A percentile compares a stretch with the other conserved stretches of the same genome.
Conservation (phyloP, 2,113 vertebrate species). For the Centropristis striata region DNA sequence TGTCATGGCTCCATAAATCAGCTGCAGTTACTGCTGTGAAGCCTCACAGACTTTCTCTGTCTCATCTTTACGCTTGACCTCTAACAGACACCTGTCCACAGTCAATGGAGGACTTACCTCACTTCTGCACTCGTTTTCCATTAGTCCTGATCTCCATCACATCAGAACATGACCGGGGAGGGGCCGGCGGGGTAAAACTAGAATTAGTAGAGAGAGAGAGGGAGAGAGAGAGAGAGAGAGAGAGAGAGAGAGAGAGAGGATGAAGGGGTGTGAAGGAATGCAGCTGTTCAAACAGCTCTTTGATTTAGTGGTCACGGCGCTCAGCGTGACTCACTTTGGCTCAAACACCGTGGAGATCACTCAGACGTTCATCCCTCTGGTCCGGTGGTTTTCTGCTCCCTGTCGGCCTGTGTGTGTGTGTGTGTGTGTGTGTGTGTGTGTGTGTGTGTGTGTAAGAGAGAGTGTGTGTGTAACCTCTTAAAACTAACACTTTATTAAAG, state of each 20-base stretch:
- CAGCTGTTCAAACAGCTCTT: slow-evolving; percentile 82
- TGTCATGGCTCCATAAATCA: slow-evolving; percentile 60
- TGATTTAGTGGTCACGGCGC: slow-evolving; percentile 76
- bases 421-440: neutral
- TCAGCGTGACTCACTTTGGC: slow-evolving; percentile 73
- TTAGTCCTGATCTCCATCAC: slow-evolving; percentile 51
- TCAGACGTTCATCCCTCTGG: slow-evolving; percentile 61
- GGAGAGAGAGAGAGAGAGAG: slow-evolving; percentile 1
- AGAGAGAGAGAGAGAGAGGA: slow-evolving; percentile 40
- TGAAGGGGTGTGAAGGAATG: slow-evolving; percentile 80
- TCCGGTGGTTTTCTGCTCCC: slow-evolving; percentile 38
- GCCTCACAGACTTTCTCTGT: slow-evolving; percentile 41
- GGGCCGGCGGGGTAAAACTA: slow-evolving; percentile 20
- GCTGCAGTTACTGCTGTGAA: slow-evolving; percentile 38
- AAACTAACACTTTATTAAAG: neutral
- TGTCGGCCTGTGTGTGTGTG: neutral
- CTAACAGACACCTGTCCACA: slow-evolving; percentile 57
- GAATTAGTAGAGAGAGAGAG: slow-evolving; percentile 42
- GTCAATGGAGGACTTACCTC: slow-evolving; percentile 52
- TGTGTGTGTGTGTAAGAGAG: neutral
- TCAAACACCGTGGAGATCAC: slow-evolving; percentile 63
- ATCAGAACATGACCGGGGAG: slow-evolving; percentile 8
- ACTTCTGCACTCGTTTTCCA: slow-evolving; percentile 60
- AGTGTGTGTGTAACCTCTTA: neutral
- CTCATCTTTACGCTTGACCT: slow-evolving; percentile 22